Evolutionary conservation across 2,797 vertebrate species (phyloP), one percentile per base, ranked within the genome.

Genomic region (Nasua narica): DNA sequence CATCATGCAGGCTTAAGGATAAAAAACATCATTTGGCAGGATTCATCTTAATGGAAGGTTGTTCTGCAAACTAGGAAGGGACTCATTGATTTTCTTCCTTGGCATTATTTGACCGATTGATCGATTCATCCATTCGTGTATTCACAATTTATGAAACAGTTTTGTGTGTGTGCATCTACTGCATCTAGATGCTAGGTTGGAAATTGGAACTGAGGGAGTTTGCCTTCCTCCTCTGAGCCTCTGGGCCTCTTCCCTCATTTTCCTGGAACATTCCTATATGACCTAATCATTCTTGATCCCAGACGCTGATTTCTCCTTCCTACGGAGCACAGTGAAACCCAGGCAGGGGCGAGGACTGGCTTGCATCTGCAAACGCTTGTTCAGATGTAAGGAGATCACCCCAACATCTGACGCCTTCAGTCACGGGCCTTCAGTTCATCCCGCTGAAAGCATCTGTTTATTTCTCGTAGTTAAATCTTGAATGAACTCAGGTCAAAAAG

Each of bases 381-480:
- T 67, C n/a, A 50, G 84, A 65, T 83, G 25, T 40, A 78, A 76
- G 56, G n/a, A n/a, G 29, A 86, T 54, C 19, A 58, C 0, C 65
- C n/a, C n/a, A 35, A 35, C 65, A 0, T 67, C 65, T 48, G 46
- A 14, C 67, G 6, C 32, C 48, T 91, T 70, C 21, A 32, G 27
- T 91, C n/a, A 0, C 3, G 18, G 40, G 62, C 18, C 58, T 76
- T 93, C 43, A 37, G 40, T 79, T 91, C 40, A 76, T 86, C 69
- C 15, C 5, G 27, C 50, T 70, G 72, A 86, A 90, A 85, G 21
- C 9, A 77, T 86, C 37, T 70, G 5, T 48, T 97, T 81, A 84
- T 81, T 94, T 90, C 90, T 70, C 37, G 60, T 13, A 79, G 60
- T 95, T 95, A 95, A 96, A 91, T 79, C 54, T 83, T 82, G 60